Evolutionary conservation across 1,140 invertebrate species (phyloP).

Genomic region (Popillia japonica): DNA sequence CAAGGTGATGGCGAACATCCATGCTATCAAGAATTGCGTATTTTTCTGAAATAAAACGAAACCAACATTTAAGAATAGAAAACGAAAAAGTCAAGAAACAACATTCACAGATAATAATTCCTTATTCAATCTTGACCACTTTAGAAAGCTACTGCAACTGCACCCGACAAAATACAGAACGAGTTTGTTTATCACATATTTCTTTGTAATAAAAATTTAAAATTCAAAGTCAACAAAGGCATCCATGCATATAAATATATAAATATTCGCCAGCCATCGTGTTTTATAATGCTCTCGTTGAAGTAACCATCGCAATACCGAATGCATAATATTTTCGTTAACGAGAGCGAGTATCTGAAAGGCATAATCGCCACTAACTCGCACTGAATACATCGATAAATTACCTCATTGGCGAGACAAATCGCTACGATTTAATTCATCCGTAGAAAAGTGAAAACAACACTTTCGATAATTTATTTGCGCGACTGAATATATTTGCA

Average conservation of each 20-base stretch:
- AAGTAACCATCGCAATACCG: not conserved
- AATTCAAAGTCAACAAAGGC: too few relatives aligned
- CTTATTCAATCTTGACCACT: too few relatives aligned
- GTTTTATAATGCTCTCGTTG: not conserved
- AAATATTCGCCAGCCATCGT: not conserved
- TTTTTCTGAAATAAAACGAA: conserved; percentile 66
- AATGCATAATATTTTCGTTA: conserved; percentile 1
- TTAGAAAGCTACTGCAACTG: too few relatives aligned
- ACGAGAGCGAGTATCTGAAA: too few relatives aligned
- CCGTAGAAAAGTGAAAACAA: conserved; percentile 26
- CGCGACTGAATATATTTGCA: conserved; percentile 4
- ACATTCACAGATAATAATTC: not conserved
- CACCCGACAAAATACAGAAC: too few relatives aligned
- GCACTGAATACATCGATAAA: not conserved
- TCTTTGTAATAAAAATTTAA: too few relatives aligned
- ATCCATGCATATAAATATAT: too few relatives aligned
- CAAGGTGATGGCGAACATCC: conserved; percentile 71
- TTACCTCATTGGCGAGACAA: not conserved
- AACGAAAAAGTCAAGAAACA: not conserved
- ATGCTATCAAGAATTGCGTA: conserved; percentile 67
- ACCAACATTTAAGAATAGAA: not conserved
- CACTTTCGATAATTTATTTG: not conserved
- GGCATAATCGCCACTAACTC: not conserved
- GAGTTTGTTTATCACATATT: too few relatives aligned
- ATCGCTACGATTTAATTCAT: conserved; percentile 13